Evolutionary conservation across 2,797 vertebrate genomes (phyloP).

Genomic region (Pampus argenteus): DNA sequence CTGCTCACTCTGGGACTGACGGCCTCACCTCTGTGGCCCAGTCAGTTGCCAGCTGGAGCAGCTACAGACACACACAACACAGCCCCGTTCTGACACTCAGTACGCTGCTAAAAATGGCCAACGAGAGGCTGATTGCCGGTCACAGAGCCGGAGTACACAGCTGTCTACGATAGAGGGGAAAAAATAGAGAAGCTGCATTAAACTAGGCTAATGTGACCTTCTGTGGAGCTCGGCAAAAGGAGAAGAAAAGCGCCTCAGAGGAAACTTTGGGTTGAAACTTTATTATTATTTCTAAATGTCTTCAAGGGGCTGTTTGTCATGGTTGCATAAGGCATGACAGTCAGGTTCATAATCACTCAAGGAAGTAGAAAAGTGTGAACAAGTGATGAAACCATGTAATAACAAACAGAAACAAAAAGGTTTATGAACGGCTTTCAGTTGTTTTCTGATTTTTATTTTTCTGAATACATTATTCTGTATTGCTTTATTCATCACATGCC

Average conservation of each 20-base stretch:
- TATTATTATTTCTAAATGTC: slow-evolving; percentile 24
- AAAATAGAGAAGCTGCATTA: slow-evolving; percentile 57
- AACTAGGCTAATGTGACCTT: slow-evolving; percentile 78
- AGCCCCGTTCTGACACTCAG: slow-evolving; percentile 62
- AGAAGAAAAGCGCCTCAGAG: slow-evolving; percentile 14
- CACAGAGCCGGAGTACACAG: slow-evolving; percentile 72
- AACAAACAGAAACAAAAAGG: no score
- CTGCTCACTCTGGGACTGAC: slow-evolving; percentile 47
- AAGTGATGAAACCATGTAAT: background rate
- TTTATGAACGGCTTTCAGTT: no score
- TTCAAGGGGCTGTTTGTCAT: slow-evolving; percentile 3
- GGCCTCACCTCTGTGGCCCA: slow-evolving; percentile 65
- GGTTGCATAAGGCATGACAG: background rate
- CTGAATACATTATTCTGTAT: background rate
- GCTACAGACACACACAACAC: slow-evolving; percentile 59
- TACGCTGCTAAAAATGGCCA: slow-evolving; percentile 75
- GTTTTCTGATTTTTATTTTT: slow-evolving; percentile 1
- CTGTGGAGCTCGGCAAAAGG: slow-evolving; percentile 28
- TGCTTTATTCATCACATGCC: background rate
- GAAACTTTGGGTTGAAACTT: slow-evolving; percentile 49
- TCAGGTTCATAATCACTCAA: background rate
- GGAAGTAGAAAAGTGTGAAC: background rate
- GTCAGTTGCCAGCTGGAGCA: slow-evolving; percentile 71
- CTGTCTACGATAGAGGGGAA: slow-evolving; percentile 69
- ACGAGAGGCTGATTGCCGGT: slow-evolving; percentile 67